Evolutionary conservation across 2,797 vertebrate genomes (phyloP), one percentile per base, ranked within the genome.

Genomic region (Ptychadena robeensis): DNA sequence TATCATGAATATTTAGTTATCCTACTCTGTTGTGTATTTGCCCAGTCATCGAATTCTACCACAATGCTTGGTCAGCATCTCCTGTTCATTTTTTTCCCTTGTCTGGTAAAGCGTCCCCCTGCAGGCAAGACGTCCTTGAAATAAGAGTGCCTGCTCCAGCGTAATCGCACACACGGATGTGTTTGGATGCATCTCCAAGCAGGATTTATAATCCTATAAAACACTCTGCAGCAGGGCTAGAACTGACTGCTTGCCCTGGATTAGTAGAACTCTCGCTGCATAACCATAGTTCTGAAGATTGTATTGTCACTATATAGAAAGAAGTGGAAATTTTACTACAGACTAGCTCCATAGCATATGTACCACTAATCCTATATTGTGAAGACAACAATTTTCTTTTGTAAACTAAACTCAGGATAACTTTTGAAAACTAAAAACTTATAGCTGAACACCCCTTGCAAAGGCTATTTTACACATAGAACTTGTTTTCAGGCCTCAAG

Each of bases 141-240:
- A 69, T 68, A 65, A 79, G 64, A 84, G 71, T 63, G 40, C 72
- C 75, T 67, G 70, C 76, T 80, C 11, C 44, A 67, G 34, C 73
- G 40, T 68, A 79, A 73, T 67, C 66, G 81, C 69, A 73, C 76
- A 61, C 40, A 83, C 73, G 30, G 77, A 70, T 65, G 11, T 73
- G 71, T 84, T 84, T 75, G 71, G 71, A 84, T 84, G 53, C 65
- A 75, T 80, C 77, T 59, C 77, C 53, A 80, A 64, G 38, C 77
- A 80, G 48, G 67, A 84, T 80, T 84, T 84, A 80, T 84, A 75
- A 84, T 70, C 70, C 53, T 57, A 84, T 84, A 84, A 84, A 84
- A 70, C 77, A 70, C 53, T 84, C 77, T 38, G 75, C 76, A 4
- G 77, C 76, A 84, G 48, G 70, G 66, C 32, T 73, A 61, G 22